Conservation (phyloP, 35 echinoderm and acorn worm genomes). For the Lytechinus variegatus region DNA sequence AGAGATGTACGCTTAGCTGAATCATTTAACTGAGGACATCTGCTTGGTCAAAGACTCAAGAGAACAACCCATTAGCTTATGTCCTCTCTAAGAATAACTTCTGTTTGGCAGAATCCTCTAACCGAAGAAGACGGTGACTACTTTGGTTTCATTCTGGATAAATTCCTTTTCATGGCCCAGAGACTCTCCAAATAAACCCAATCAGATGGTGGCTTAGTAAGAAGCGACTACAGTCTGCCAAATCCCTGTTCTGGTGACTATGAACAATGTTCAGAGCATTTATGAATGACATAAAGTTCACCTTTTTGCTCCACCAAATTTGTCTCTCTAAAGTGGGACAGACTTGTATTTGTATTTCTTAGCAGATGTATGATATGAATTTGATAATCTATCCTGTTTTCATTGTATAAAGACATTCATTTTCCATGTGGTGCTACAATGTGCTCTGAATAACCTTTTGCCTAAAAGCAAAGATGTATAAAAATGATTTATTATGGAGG, state of each 20-base stretch:
- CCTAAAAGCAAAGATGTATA: too few species aligned
- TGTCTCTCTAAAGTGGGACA: not conserved
- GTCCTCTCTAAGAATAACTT: slow-evolving; percentile 26
- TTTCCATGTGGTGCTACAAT: too few species aligned
- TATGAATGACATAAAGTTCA: too few species aligned
- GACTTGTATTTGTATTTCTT: not conserved
- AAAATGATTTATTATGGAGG: not conserved
- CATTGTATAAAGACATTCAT: too few species aligned
- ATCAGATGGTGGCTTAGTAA: slow-evolving; percentile 42
- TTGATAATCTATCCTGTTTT: too few species aligned
- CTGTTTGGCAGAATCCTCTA: not conserved
- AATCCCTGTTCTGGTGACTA: not conserved
- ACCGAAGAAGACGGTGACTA: not conserved
- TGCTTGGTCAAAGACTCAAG: slow-evolving; percentile 52
- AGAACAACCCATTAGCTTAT: slow-evolving; percentile 50
- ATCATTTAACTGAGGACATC: not conserved
- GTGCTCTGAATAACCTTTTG: too few species aligned
- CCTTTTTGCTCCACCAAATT: not conserved
- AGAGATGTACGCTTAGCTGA: slow-evolving; percentile 36
- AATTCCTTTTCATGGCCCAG: slow-evolving; percentile 42
- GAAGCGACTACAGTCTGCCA: not conserved
- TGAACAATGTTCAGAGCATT: too few species aligned
- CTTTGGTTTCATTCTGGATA: slow-evolving; percentile 39
- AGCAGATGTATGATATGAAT: too few species aligned
- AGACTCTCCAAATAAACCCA: slow-evolving; percentile 45